Evolutionary conservation across 2,888 invertebrate species (phyloP).

Genomic region (Trachelus tabidus): DNA sequence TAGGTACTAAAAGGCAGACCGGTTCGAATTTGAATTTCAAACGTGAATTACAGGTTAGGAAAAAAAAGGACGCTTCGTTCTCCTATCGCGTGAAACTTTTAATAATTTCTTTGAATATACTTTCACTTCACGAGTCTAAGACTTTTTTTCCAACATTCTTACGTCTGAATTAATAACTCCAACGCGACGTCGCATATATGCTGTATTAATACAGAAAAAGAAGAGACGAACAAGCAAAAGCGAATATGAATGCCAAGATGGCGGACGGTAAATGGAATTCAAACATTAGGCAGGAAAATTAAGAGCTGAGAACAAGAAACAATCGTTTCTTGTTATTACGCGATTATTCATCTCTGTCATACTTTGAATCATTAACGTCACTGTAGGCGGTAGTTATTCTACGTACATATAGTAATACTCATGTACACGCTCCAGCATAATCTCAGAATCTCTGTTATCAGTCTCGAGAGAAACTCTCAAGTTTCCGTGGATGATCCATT

Average conservation of each 20-base stretch:
- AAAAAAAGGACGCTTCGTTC: not conserved
- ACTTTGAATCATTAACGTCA: constrained; percentile 49
- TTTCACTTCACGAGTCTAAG: not conserved
- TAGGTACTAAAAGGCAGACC: not conserved
- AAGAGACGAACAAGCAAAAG: not conserved
- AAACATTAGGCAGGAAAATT: constrained; percentile 60
- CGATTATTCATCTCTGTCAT: constrained; percentile 43
- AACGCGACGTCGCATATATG: not conserved
- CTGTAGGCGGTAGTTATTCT: constrained; percentile 1
- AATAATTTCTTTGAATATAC: not conserved
- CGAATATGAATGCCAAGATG: not conserved
- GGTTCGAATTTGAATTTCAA: not conserved
- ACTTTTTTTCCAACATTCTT: not conserved
- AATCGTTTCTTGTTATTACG: constrained; percentile 45
- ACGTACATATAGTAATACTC: not conserved
- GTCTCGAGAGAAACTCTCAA: not conserved
- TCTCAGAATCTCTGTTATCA: not conserved
- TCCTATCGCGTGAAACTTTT: not conserved
- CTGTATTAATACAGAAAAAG: not conserved
- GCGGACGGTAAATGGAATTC: constrained; percentile 54
- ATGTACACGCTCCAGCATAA: not conserved
- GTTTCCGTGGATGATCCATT: not conserved
- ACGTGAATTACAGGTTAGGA: not conserved
- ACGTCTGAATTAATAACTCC: not conserved
- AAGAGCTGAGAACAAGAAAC: constrained; percentile 42